phyloP scores from a whole-genome alignment of 1,140 invertebrate genomes.

The Caerostris darwini region DNA sequence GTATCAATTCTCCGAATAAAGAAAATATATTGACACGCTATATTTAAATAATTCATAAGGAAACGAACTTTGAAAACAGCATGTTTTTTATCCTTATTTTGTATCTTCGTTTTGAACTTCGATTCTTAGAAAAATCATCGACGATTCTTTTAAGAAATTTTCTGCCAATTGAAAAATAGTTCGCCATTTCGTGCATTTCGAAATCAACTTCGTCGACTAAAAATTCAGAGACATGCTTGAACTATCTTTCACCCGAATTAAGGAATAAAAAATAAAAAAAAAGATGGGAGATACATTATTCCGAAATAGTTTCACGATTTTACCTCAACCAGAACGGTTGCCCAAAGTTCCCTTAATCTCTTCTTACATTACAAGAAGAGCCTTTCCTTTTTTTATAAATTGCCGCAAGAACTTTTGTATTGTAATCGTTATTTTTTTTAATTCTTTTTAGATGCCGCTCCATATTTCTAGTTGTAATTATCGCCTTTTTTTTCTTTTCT shows the following conservation, averaged over 20 bases:
- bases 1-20: no score
- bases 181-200: not conserved
- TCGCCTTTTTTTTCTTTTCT: not conserved
- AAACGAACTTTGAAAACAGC: no score
- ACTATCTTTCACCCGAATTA: not conserved
- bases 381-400: conserved; percentile 30
- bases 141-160: not conserved
- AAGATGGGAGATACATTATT: conserved; percentile 7
- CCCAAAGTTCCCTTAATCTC: not conserved
- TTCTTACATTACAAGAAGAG: not conserved
- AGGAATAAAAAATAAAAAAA: conserved; percentile 8
- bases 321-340: conserved; percentile 72
- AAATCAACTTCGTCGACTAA: not conserved
- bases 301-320: conserved; percentile 72
- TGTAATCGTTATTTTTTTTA: conserved; percentile 38
- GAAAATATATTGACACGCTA: no score
- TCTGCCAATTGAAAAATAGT: not conserved
- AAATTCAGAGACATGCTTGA: conserved; percentile 32
- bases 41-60: no score
- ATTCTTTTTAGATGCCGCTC: conserved; percentile 44
- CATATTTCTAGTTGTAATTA: conserved; percentile 37
- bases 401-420: not conserved
- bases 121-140: not conserved
- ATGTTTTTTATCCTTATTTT: no score
- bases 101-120: not conserved